Conservation (phyloP, 2,113 vertebrate species). For the Pangasianodon hypophthalmus region DNA sequence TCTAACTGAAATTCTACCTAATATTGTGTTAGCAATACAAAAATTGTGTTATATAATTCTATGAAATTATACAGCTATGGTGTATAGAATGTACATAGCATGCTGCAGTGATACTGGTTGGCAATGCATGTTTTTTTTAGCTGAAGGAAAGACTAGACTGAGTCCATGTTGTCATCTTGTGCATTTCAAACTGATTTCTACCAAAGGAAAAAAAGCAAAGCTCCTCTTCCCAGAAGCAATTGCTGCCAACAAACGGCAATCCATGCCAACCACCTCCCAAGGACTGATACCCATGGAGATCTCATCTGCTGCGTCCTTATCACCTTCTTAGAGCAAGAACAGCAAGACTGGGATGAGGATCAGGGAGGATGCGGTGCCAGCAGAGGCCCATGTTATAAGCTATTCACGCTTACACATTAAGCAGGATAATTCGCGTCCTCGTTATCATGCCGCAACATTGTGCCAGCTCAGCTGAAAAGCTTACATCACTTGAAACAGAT, state of each 20-base stretch:
- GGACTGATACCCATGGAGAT: conserved; percentile 4
- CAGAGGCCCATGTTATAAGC: neutral
- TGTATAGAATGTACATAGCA: neutral
- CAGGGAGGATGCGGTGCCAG: neutral
- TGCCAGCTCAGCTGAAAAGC: neutral
- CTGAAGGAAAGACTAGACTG: neutral
- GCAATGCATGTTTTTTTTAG: neutral
- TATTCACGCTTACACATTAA: neutral
- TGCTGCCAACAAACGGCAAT: neutral
- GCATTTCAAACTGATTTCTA: neutral
- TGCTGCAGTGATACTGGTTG: neutral
- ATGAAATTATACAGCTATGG: neutral
- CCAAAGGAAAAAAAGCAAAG: neutral
- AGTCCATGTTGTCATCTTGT: neutral
- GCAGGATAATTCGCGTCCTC: conserved; percentile 2
- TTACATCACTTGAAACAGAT: neutral
- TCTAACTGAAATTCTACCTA: neutral
- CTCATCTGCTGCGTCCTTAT: conserved; percentile 26
- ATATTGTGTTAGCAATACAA: neutral
- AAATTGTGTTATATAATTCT: neutral
- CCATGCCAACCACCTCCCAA: conserved; percentile 9
- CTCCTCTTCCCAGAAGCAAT: conserved; percentile 21
- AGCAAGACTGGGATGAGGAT: neutral
- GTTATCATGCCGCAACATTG: neutral
- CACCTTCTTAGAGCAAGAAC: conserved; percentile 11